Base-by-base conservation (phyloP, 2,888 invertebrate genomes). In the Thymelicus lineola region DNA sequence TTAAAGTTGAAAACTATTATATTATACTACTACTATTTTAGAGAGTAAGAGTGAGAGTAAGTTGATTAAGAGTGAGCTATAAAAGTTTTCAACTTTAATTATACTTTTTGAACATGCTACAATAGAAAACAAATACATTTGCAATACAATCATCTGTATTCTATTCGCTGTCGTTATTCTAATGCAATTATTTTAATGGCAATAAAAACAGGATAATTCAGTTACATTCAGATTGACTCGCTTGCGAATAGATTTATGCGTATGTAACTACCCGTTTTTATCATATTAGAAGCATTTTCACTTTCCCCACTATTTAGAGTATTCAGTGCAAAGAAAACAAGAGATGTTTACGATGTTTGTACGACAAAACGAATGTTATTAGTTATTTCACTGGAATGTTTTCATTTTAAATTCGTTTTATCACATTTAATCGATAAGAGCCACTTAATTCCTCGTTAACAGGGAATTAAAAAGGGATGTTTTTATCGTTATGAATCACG, bases 171-270 rank as follows among this genome's bases (percentile, higher is more conserved):
- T 72, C 46, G 20, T 7, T 72, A 72, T 72, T 72, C 55, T 67
- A 72, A 72, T 73, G 71, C 71, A 71, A 73, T 73, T 58, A 66
- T 66, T 70, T 59, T 66, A 73, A 73, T 73, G 65, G 70, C 42
- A 57, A 10, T 9, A 64, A 55, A 68, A 66, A 59, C 63, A 50
- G 36, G 58, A 20, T 46, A 66, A 53, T 72, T 45, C 38, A 67
- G 45, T 57, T 42, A 63, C 45, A 48, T 45, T 42, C 17, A 66
- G 50, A 63, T 70, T 38, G 53, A 65, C 15, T 65, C 65, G 65
- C 55, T 68, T 68, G 62, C 46, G 57, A 57, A 62, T 28, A 42
- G 48, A 17, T 45, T 45, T 20, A 68, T 14, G 55, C 61, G 20
- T 67, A 46, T 61, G 53, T 50, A 53, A 60, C 59, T 67, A 36